Percentiles rank a stretch among this genome's conserved stretches.
phyloP scores from a whole-genome alignment of 2,797 vertebrate genomes.

The Pteronotus mesoamericanus region DNA sequence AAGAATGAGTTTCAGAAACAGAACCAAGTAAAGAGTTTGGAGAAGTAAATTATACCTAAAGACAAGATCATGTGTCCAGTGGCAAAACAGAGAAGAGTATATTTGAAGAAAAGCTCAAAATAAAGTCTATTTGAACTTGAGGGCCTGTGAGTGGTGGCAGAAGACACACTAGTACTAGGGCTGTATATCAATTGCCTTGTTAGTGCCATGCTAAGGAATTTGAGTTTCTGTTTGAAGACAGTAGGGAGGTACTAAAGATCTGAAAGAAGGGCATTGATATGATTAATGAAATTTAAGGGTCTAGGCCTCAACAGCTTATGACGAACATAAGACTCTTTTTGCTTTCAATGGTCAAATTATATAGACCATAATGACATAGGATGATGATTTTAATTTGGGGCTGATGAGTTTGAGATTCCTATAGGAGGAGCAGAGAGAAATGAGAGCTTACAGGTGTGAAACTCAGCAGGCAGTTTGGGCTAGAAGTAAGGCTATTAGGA shows the following conservation, averaged over 20 bases:
- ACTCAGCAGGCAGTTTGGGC: background rate
- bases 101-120: background rate
- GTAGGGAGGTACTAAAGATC: background rate
- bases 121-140: background rate
- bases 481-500: background rate
- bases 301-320: background rate
- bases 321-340: background rate
- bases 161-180: background rate
- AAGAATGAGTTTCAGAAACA: background rate
- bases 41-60: background rate
- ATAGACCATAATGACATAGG: background rate
- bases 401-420: background rate
- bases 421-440: background rate
- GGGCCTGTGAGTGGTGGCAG: background rate
- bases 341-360: background rate
- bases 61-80: background rate
- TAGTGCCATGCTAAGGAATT: background rate
- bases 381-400: background rate
- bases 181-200: background rate
- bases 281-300: background rate
- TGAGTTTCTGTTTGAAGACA: background rate
- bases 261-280: background rate
- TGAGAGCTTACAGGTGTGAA: background rate
- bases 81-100: background rate
- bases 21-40: background rate